Evolutionary conservation across 1,140 invertebrate species (phyloP), one percentile per base, ranked within the genome.

Genomic region (Meloidogyne hapla): DNA sequence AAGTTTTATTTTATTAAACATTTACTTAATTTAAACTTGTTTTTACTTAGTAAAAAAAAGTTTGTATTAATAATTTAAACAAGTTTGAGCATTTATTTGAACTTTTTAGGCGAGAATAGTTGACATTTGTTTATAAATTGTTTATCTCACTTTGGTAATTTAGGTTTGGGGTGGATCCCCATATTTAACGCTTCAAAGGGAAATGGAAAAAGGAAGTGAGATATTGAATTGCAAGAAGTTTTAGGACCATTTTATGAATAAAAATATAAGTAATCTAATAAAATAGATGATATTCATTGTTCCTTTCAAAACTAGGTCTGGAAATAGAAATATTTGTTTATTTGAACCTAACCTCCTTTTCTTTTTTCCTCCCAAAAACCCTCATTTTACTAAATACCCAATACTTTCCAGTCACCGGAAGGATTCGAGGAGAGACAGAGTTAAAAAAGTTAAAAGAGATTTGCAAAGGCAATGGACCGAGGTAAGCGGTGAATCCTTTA

Each of bases 321-420:
- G 3, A 5, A 5, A 33, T 33, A 33, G 8, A 33, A 33, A 33
- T 42, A n/a, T 56, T 56, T 56, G 48, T 56, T 56, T 56, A 56
- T 56, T 56, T 56, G 8, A n/a, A 56, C 48, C n/a, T 56, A n/a
- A n/a, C 15, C 18, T 15, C 18, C 42, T 45, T 18, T 45, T 45
- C n/a, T 48, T 18, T 18, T 56, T 56, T 56, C 8, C 1, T n/a
- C 8, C 48, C 18, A 56, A n/a, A 56, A 56, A 56, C n/a, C 48
- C 48, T 56, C 12, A n/a, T n/a, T n/a, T n/a, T n/a, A 45, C 13
- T 56, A 56, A 56, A 56, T 56, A 56, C 48, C 18, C 48, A 56
- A n/a, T n/a, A 56, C 48, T n/a, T 56, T 56, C n/a, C n/a, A 56
- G 48, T 56, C 48, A 56, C 48, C 18, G 48, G 48, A 56, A 56